A percentile compares a stretch with the other conserved stretches of the same genome.
phyloP scores from a whole-genome alignment of 2,797 vertebrate genomes.

The Danio choprae region DNA sequence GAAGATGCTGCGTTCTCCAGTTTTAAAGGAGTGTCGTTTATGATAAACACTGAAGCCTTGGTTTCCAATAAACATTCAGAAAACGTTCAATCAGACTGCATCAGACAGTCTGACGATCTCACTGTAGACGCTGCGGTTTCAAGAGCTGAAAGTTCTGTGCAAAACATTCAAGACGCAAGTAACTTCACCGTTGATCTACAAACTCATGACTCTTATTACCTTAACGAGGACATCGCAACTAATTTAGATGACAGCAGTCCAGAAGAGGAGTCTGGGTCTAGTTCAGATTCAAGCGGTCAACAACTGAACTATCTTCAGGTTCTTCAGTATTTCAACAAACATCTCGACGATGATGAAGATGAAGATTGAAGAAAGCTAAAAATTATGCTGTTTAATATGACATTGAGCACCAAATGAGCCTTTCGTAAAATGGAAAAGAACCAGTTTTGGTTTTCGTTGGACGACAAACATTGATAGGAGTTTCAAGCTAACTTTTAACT shows the following conservation, averaged over 20 bases:
- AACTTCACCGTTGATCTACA: background rate
- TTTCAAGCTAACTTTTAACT: background rate
- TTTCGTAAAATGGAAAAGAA: conserved; percentile 4
- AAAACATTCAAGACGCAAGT: conserved; percentile 28
- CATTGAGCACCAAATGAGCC: background rate
- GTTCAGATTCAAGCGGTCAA: conserved; percentile 21
- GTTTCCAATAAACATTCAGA: background rate
- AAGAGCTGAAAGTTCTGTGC: background rate
- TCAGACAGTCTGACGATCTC: background rate
- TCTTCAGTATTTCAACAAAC: background rate
- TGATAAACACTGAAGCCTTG: conserved; percentile 4
- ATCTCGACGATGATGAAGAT: background rate
- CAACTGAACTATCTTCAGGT: conserved; percentile 7
- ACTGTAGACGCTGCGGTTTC: conserved; percentile 1
- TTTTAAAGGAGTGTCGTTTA: background rate
- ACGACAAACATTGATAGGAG: background rate
- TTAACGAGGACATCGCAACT: conserved; percentile 39
- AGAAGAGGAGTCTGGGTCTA: conserved; percentile 1
- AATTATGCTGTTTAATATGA: background rate
- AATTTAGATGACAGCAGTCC: conserved; percentile 35
- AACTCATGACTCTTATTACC: conserved; percentile 18
- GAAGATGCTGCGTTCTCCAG: background rate
- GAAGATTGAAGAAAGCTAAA: background rate
- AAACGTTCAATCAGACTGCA: background rate
- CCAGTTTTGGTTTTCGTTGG: no score